Evolutionary conservation across 2,888 invertebrate species (phyloP), one percentile per base, ranked within the genome.

Genomic region (Danaus chrysippus): DNA sequence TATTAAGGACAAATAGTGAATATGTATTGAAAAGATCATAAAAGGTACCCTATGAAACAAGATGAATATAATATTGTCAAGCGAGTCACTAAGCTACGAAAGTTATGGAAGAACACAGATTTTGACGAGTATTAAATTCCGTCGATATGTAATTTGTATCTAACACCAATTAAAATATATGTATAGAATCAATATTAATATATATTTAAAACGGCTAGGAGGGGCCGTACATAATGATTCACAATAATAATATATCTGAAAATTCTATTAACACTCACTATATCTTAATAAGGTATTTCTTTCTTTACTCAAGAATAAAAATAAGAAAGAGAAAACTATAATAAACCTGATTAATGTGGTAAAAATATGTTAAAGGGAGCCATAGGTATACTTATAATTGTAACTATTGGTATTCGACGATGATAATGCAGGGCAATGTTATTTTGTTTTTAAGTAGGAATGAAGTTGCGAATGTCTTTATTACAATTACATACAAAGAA

Each of bases 51-150:
- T 59, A 59, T 49, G 55, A 53, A 58, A 54, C 63, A 70, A 63
- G 60, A 67, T 17, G 49, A 66, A 63, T 65, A 76, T 84, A 83
- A 79, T 87, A 87, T 87, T 87, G 87, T 88, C 87, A 81, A 77
- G 75, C 77, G 76, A 79, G 75, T 74, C 69, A 76, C 79, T 81
- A 83, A 80, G 79, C 83, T 83, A 83, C 69, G 76, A 79, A 72
- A 83, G 80, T 77, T 77, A 72, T 86, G 86, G 87, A 88, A 87
- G 90, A 87, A 86, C 87, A 87, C 78, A 87, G 83, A 85, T 85
- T 83, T 81, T 70, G 73, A 82, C 78, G 77, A 80, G 75, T 77
- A 76, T 72, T 60, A 74, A 77, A 73, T 76, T 77, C 70, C 72
- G 78, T 70, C 82, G 85, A 88, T 87, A 88, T 89, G 84, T 83